These are phyloP conservation scores for Aphelinus certus DNA, from an alignment of 1,140 invertebrate genomes.

Conservation along the genomic window DNA sequence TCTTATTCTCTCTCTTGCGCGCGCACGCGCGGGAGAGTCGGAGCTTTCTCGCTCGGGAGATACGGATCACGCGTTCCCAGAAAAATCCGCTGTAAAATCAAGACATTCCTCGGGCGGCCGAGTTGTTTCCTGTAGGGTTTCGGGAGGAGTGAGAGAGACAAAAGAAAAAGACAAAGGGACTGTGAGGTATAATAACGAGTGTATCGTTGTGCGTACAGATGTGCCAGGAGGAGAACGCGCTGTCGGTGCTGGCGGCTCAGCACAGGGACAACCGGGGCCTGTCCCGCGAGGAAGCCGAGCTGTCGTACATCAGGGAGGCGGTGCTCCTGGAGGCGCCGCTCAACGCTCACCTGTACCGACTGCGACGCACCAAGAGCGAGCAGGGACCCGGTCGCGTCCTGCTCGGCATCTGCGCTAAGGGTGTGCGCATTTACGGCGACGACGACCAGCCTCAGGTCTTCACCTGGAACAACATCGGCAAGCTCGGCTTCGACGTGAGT, in stretches of 20 bases:
- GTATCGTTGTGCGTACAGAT: slow-evolving; percentile 52
- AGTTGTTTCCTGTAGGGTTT: too few species aligned
- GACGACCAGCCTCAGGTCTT: slow-evolving; percentile 78
- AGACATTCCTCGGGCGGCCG: too few species aligned
- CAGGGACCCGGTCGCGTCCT: slow-evolving; percentile 76
- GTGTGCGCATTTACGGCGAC: slow-evolving; percentile 83
- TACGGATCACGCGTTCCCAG: too few species aligned
- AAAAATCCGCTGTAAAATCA: too few species aligned
- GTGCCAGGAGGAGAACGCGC: slow-evolving; percentile 68
- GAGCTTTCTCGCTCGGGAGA: neutral
- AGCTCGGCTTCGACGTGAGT: slow-evolving; percentile 89
- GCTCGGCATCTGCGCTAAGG: slow-evolving; percentile 85
- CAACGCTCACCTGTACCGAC: slow-evolving; percentile 90
- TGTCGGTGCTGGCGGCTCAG: slow-evolving; percentile 69
- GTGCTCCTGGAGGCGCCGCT: slow-evolving; percentile 85
- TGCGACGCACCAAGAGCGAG: slow-evolving; percentile 86
- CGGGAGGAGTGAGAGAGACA: too few species aligned
- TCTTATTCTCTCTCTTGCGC: too few species aligned
- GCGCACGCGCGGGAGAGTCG: neutral
- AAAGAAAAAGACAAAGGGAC: too few species aligned
- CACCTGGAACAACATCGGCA: slow-evolving; percentile 92
- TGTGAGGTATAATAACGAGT: neutral
- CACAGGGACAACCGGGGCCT: slow-evolving; percentile 82
- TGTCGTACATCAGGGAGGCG: slow-evolving; percentile 88
- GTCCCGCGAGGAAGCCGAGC: slow-evolving; percentile 79